phyloP scores from a whole-genome alignment of 1,140 invertebrate species.

The Diploscapter pachys region DNA sequence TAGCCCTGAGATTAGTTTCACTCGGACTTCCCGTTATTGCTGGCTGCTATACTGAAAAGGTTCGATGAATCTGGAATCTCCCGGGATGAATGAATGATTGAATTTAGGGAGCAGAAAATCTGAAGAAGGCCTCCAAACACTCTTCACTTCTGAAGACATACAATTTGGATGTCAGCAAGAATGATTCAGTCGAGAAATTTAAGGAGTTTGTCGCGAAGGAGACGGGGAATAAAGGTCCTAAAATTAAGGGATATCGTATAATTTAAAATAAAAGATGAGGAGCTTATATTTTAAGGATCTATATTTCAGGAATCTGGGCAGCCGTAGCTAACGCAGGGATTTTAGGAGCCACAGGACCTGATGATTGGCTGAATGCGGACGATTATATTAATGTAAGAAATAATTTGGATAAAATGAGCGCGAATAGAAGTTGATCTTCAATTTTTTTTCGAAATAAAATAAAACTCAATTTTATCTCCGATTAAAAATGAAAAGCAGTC shows the following conservation, averaged over 20 bases:
- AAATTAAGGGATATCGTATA: background rate
- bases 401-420: no score
- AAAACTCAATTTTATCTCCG: no score
- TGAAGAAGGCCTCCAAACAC: conserved; percentile 12
- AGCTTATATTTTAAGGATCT: conserved; percentile 8
- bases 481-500: no score
- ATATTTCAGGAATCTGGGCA: conserved; percentile 25
- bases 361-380: conserved; percentile 24
- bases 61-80: conserved; percentile 2
- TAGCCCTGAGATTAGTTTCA: conserved; percentile 23
- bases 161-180: conserved; percentile 21
- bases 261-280: background rate
- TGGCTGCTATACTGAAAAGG: conserved; percentile 26
- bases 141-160: conserved; percentile 13
- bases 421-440: background rate
- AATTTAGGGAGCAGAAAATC: conserved; percentile 25
- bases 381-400: conserved; percentile 27
- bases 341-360: conserved; percentile 28
- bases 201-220: conserved; percentile 15
- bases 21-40: conserved; percentile 31
- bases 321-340: conserved; percentile 32
- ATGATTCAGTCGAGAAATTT: conserved; percentile 23
- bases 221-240: conserved; percentile 15
- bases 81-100: background rate
- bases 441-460: background rate